These are phyloP conservation scores for Drosophila sp. DNA, from an alignment of 1,140 invertebrate species.

Conservation along the genomic window DNA sequence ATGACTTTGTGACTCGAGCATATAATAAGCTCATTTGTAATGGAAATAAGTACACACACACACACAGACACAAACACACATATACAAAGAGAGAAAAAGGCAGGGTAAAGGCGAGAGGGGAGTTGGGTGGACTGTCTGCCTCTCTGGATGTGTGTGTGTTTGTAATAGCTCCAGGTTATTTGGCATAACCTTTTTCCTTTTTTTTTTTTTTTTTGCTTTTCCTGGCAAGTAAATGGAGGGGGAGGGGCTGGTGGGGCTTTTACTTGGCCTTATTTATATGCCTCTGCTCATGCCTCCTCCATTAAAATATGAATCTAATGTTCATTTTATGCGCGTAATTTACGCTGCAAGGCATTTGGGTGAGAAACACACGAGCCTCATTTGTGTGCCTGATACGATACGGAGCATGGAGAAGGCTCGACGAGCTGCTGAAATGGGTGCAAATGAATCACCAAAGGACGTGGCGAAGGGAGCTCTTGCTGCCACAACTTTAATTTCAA, in stretches of 20 bases:
- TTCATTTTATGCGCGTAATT: conserved; percentile 81
- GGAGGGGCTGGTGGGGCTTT: conserved; percentile 22
- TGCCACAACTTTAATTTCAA: conserved; percentile 10
- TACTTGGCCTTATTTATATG: conserved; percentile 63
- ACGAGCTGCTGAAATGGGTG: conserved; percentile 13
- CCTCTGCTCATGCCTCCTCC: conserved; percentile 21
- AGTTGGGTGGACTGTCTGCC: conserved; percentile 5
- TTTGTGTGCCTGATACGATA: conserved; percentile 41
- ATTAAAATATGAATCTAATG: conserved; percentile 82
- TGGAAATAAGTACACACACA: conserved; percentile 55
- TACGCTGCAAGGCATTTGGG: conserved; percentile 62
- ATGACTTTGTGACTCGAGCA: conserved; percentile 78
- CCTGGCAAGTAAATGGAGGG: not conserved
- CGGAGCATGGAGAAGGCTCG: conserved; percentile 23
- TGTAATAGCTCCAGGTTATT: conserved; percentile 70
- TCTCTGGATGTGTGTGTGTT: conserved; percentile 9
- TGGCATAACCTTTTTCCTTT: conserved; percentile 67
- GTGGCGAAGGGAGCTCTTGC: too few relatives aligned
- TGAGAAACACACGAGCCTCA: conserved; percentile 40
- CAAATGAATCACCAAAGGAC: conserved; percentile 1
- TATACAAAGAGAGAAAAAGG: not conserved
- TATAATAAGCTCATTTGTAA: conserved; percentile 81
- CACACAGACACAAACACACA: conserved; percentile 20
- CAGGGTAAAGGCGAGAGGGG: not conserved
- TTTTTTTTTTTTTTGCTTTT: conserved; percentile 47